Conservation (phyloP, 2,113 vertebrate genomes). For the Athene noctua region DNA sequence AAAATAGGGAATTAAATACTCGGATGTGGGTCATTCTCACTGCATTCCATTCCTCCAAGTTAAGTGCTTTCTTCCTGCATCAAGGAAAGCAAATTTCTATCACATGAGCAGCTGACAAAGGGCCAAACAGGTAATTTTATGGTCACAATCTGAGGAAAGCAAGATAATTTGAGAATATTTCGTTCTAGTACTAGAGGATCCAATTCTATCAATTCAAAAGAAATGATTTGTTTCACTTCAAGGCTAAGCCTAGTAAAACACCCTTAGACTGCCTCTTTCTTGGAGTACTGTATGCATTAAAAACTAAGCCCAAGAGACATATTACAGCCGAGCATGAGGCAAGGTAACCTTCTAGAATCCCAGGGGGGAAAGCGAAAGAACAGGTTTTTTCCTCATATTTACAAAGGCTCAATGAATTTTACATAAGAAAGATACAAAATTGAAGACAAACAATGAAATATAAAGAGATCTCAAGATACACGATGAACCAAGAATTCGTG, state of each 20-base stretch:
- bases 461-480: slow-evolving; percentile 46
- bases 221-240: neutral
- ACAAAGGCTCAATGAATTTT: slow-evolving; percentile 60
- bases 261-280: neutral
- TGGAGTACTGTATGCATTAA: neutral
- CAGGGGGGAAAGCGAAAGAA: slow-evolving; percentile 22
- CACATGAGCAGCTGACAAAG: neutral
- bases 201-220: neutral
- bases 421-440: slow-evolving; percentile 49
- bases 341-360: slow-evolving; percentile 52
- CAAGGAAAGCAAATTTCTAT: neutral
- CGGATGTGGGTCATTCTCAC: neutral
- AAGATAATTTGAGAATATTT: neutral
- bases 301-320: slow-evolving; percentile 18
- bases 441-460: slow-evolving; percentile 54
- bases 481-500: slow-evolving; percentile 17
- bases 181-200: neutral
- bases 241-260: neutral
- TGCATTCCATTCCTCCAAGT: neutral
- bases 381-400: neutral
- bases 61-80: neutral
- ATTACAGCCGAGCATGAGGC: neutral
- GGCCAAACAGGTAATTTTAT: neutral
- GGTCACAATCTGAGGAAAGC: neutral
- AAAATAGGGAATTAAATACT: neutral